Evolutionary conservation across 1,140 invertebrate species (phyloP), one percentile per base, ranked within the genome.

Genomic region (Colletes latitarsis): DNA sequence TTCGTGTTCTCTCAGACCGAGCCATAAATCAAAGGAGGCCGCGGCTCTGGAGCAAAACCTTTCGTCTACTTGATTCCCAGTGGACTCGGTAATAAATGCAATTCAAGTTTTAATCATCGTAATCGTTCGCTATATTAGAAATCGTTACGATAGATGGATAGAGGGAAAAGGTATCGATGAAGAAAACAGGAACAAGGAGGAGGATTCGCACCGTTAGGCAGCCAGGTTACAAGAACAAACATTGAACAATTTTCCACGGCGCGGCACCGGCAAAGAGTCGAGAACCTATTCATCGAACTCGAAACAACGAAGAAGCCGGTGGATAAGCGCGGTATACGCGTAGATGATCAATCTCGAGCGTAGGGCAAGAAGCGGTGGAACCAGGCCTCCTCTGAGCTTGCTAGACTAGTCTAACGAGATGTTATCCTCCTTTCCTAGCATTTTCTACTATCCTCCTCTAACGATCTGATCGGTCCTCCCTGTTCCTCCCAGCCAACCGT

Each of bases 371-470:
- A 88, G 69, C 79, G 55, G 77, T 63, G 75, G 81, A 83, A 78
- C 75, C 74, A 77, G 66, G 58, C 71, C 62, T 53, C 12, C 30
- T 46, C 12, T 19, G 62, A 88, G 73, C 87, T 84, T 76, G 84
- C 82, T 84, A 76, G 86, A 88, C 87, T 88, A 88, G 87, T 88
- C 84, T 82, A 86, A 88, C 87, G 86, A 86, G 86, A 88, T 84
- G 86, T 88, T 88, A 88, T 88, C 87, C 71, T 69, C 57, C 62
- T 84, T 76, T 86, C 79, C 83, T 86, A 86, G 76, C 84, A 83
- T 86, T 83, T 78, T 83, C 84, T 71, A 53, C 77, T 62, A 69
- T 86, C 84, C 81, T 86, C 52, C 60, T 83, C 85, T 69, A 55
- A 62, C 70, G 49, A 83, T 87, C 66, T 30, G 69, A 81, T 86